These are phyloP conservation scores for Pelagia noctiluca DNA, from an alignment of 30 jellyfish, hydroid and myxozoan species.

Conservation along the genomic window DNA sequence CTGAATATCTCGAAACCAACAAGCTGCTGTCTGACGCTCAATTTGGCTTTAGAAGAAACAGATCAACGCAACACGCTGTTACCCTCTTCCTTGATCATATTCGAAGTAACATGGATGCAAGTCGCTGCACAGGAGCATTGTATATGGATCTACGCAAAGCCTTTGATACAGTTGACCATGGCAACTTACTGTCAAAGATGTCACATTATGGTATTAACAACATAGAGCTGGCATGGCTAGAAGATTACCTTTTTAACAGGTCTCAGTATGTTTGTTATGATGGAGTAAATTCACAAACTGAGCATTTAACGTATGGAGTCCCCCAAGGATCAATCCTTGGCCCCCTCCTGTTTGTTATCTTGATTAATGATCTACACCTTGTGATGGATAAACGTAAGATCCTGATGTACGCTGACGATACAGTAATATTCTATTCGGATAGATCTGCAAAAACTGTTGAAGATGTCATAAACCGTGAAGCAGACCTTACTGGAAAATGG, in stretches of 20 bases:
- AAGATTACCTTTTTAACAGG: conserved; percentile 54
- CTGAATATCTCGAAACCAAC: conserved; percentile 44
- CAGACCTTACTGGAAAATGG: conserved; percentile 55
- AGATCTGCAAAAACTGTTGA: conserved; percentile 36
- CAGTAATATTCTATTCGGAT: conserved; percentile 43
- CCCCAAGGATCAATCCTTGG: conserved; percentile 74
- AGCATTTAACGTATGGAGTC: conserved; percentile 68
- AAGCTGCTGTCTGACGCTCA: conserved; percentile 62
- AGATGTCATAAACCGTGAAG: conserved; percentile 63
- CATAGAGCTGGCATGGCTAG: conserved; percentile 53
- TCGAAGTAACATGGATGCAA: conserved; percentile 61
- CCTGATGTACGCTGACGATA: conserved; percentile 68
- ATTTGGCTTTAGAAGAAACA: conserved; percentile 47
- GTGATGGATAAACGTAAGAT: conserved; percentile 49
- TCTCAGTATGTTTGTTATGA: conserved; percentile 50
- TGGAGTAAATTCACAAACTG: conserved; percentile 70
- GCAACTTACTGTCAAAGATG: conserved; percentile 30
- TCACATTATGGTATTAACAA: conserved; percentile 52
- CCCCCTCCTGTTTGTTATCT: conserved; percentile 68
- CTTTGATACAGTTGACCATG: conserved; percentile 51
- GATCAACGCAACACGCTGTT: conserved; percentile 61
- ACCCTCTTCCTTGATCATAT: conserved; percentile 61
- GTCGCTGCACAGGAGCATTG: conserved; percentile 71
- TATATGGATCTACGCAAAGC: conserved; percentile 59
- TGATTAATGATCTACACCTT: conserved; percentile 44